These are phyloP conservation scores for Spisula subtruncata DNA, from an alignment of 2,888 invertebrate genomes.

Conservation along the genomic window DNA sequence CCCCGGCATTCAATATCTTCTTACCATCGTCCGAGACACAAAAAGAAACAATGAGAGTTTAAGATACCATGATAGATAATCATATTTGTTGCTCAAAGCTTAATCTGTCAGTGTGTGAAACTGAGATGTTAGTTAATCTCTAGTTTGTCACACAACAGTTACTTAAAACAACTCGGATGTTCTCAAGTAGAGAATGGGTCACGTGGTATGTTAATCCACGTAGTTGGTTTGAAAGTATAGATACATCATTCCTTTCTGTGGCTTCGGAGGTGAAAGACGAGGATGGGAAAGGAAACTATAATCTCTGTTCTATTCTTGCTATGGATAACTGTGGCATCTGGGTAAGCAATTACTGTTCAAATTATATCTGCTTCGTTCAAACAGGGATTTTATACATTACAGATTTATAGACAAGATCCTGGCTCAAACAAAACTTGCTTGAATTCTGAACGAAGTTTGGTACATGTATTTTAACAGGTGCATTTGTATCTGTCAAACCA, in stretches of 20 bases:
- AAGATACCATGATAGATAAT: no score
- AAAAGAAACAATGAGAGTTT: no score
- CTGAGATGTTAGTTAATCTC: not conserved
- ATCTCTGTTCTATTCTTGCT: not conserved
- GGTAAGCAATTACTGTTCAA: constrained; percentile 1
- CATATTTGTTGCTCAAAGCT: no score
- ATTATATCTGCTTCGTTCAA: not conserved
- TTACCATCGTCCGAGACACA: no score
- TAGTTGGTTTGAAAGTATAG: not conserved
- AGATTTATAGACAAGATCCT: no score
- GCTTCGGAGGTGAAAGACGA: not conserved
- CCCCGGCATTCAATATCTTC: no score
- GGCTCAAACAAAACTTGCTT: no score
- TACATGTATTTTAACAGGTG: no score
- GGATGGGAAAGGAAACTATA: not conserved
- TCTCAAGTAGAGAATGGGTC: not conserved
- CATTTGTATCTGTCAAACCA: no score
- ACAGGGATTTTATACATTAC: not conserved
- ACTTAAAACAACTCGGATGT: not conserved
- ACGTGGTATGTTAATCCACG: not conserved
- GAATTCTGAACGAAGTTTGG: no score
- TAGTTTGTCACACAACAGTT: not conserved
- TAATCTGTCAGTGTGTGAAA: not conserved
- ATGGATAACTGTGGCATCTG: not conserved
- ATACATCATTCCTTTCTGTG: not conserved